Conservation (phyloP, 2,797 vertebrate genomes). For the Naso thynnoides region DNA sequence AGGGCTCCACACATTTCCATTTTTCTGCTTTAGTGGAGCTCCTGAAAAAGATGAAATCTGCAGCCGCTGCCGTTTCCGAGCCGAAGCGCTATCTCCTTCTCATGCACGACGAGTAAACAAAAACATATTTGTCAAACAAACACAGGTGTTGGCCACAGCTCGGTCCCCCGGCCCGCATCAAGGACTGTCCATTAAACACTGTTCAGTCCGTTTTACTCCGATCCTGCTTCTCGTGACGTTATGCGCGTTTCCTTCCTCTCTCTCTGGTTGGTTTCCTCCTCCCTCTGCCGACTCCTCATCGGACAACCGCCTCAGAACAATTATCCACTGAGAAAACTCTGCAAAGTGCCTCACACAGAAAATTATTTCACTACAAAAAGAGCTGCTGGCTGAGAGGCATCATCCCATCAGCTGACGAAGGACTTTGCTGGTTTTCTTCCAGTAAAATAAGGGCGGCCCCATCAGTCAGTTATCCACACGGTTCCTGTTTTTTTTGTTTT, state of each 20-base stretch:
- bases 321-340: conserved; percentile 15
- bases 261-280: conserved; percentile 70
- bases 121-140: conserved; percentile 61
- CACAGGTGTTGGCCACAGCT: conserved; percentile 17
- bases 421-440: neutral
- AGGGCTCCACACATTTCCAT: conserved; percentile 75
- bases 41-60: conserved; percentile 64
- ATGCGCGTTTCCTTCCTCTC: conserved; percentile 78
- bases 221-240: conserved; percentile 77
- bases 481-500: conserved; percentile 38
- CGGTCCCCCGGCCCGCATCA: conserved; percentile 55
- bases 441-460: conserved; percentile 18
- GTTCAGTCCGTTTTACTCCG: conserved; percentile 69
- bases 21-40: conserved; percentile 64
- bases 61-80: conserved; percentile 54
- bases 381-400: conserved; percentile 17
- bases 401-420: conserved; percentile 42
- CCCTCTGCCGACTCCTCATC: conserved; percentile 42
- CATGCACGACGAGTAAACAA: conserved; percentile 47
- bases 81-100: conserved; percentile 28
- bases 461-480: conserved; percentile 32
- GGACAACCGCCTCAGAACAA: conserved; percentile 59
- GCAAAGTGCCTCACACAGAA: conserved; percentile 9
- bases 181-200: conserved; percentile 68
- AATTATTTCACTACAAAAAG: conserved; percentile 1